Percentiles rank a stretch among this genome's conserved stretches.
Evolutionary conservation across 2,113 vertebrate genomes (phyloP).

Genomic region (Phylloscopus whistleri): DNA sequence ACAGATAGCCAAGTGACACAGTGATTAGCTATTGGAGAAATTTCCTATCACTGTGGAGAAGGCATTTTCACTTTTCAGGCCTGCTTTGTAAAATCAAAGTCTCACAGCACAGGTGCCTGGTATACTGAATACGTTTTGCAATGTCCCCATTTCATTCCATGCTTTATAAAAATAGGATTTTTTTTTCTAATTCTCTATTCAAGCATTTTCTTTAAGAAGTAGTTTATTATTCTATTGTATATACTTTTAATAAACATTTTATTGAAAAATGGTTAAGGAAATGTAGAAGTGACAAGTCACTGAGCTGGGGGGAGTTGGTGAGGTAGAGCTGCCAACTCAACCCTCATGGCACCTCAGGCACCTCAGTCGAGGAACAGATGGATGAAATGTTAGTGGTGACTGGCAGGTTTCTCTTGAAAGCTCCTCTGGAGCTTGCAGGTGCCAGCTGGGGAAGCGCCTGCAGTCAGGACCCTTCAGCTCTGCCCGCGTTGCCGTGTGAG

Average conservation of each 20-base stretch:
- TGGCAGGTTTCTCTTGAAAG: background rate
- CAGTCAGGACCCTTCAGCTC: fast-evolving
- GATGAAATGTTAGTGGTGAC: fast-evolving
- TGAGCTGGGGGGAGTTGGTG: background rate
- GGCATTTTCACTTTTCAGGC: background rate
- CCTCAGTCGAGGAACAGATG: fast-evolving
- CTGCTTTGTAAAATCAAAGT: background rate
- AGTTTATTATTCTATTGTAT: background rate
- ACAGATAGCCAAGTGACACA: background rate
- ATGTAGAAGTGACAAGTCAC: fast-evolving
- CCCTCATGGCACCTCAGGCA: fast-evolving
- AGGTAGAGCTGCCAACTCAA: background rate
- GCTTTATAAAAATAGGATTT: background rate
- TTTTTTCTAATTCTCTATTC: background rate
- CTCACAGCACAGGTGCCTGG: fast-evolving
- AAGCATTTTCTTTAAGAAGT: background rate
- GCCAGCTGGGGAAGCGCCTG: fast-evolving
- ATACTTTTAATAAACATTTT: background rate
- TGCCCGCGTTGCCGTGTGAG: background rate
- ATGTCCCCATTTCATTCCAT: background rate
- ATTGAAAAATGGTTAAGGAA: background rate
- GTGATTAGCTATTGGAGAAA: background rate
- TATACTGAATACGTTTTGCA: background rate
- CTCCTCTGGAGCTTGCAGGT: fast-evolving
- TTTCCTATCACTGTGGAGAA: fast-evolving